Evolutionary conservation across 1,140 invertebrate genomes (phyloP).

Genomic region (Scaptomyza montana): DNA sequence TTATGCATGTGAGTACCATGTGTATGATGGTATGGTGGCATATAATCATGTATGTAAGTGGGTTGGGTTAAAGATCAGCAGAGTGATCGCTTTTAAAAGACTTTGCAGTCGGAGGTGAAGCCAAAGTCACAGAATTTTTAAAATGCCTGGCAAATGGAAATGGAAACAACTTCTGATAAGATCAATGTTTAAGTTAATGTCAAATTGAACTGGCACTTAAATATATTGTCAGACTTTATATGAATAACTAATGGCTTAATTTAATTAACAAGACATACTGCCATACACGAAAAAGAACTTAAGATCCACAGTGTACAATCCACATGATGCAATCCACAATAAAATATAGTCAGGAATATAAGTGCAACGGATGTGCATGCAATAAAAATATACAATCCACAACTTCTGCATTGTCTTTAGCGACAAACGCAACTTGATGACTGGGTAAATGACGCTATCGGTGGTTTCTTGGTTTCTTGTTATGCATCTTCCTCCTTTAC

Average conservation of each 20-base stretch:
- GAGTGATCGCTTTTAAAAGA: slow-evolving; percentile 4
- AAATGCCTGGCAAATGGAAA: not conserved
- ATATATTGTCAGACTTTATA: slow-evolving; percentile 7
- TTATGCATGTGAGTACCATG: slow-evolving; percentile 24
- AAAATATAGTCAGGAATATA: no score
- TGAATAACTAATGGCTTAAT: slow-evolving; percentile 7
- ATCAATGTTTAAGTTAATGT: not conserved
- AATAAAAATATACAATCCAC: no score
- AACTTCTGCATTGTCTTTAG: no score
- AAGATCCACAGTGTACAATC: not conserved
- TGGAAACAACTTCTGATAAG: not conserved
- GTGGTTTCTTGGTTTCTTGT: slow-evolving; percentile 1
- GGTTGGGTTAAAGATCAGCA: slow-evolving; percentile 50
- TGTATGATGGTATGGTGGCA: no score
- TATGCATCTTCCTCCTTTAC: not conserved
- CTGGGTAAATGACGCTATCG: not conserved
- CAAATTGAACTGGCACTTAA: slow-evolving; percentile 1
- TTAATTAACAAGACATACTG: no score
- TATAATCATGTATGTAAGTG: slow-evolving; percentile 26
- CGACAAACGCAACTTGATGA: not conserved
- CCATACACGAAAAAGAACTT: not conserved
- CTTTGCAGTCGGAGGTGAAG: not conserved
- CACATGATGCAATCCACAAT: not conserved
- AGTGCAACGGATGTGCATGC: no score
- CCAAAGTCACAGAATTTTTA: not conserved